Percentiles rank a stretch among this genome's conserved stretches.
phyloP scores from a whole-genome alignment of 2,888 invertebrate genomes.

The Parapristionchus giblindavisi region DNA sequence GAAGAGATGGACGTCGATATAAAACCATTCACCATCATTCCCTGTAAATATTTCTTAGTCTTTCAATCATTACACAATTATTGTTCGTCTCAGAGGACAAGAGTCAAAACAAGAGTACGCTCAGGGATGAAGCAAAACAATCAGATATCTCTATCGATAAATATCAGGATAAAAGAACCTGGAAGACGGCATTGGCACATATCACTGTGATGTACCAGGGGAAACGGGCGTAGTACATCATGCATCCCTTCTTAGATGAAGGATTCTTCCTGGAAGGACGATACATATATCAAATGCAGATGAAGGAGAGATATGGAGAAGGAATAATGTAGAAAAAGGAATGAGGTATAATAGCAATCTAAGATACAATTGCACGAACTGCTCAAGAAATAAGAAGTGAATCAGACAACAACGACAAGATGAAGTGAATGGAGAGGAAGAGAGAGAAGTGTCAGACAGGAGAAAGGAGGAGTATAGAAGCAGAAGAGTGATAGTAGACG shows the following conservation, averaged over 20 bases:
- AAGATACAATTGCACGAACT: too few species aligned
- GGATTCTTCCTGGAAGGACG: slow-evolving; percentile 22
- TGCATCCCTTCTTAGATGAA: slow-evolving; percentile 22
- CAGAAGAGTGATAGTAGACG: neutral
- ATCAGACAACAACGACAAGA: too few species aligned
- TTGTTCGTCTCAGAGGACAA: neutral
- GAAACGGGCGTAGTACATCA: slow-evolving; percentile 39
- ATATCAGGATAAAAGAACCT: slow-evolving; percentile 40
- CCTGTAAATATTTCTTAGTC: slow-evolving; percentile 38
- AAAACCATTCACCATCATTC: slow-evolving; percentile 57
- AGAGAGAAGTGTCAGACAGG: neutral
- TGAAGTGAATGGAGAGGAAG: neutral
- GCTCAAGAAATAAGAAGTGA: neutral
- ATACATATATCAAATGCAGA: neutral
- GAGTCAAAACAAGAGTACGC: neutral
- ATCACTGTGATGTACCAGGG: slow-evolving; percentile 48
- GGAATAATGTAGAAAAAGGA: neutral
- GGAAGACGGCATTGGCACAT: slow-evolving; percentile 48
- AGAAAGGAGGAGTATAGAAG: slow-evolving; percentile 5
- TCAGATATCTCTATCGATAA: too few species aligned
- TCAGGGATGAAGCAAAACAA: neutral
- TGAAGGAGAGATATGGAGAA: slow-evolving; percentile 13
- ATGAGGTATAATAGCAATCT: too few species aligned
- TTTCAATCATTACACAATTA: neutral
- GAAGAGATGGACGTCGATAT: slow-evolving; percentile 55